Base-by-base conservation (phyloP, 2,113 vertebrate species). In the Nymphicus hollandicus region DNA sequence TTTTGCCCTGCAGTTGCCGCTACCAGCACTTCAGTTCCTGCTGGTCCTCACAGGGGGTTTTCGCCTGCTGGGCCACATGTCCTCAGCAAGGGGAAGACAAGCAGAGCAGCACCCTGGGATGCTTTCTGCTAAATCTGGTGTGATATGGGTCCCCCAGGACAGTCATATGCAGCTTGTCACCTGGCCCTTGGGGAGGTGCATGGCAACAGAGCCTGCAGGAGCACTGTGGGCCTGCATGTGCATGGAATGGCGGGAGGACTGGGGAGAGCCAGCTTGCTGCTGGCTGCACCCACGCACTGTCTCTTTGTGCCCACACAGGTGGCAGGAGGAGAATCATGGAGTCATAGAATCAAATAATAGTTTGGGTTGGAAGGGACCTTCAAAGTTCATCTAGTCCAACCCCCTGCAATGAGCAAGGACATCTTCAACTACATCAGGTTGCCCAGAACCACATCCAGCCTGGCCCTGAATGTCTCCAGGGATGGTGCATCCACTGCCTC, bases 41-140 rank as follows among this genome's bases (percentile, higher is more conserved):
- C 22, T n/a, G 53, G 20, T 28, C 22, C 49, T 86, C 11, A 4
- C 11, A 2, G 17, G 8, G 3, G 9, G 9, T 3, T 22, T 14
- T 23, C 46, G 37, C 8, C 27, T 1, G 13, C 50, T n/a, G 55
- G 24, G 50, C 23, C 27, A 1, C 1, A 3, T 12, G 31, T 27
- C 2, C 14, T 17, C 47, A 41, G n/a, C 8, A 10, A 22, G 18
- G 33, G 20, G 10, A 22, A 6, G 33, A 7, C 0, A 3, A 31
- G 12, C 28, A 3, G 0, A 1, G 44, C 16, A 6, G 39, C 1
- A 1, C 23, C 35, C 33, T 25, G 27, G 44, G 17, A 3, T 28
- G 78, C 13, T 12, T n/a, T 71, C 37, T 1, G 1, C 33, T 12
- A 53, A 7, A 11, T 17, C 12, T 0, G 2, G 56, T 7, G 47